These are phyloP conservation scores for Petrosia ficiformis DNA, from an alignment of 37 sponge, comb jelly and placozoan genomes.

Conservation along the genomic window DNA sequence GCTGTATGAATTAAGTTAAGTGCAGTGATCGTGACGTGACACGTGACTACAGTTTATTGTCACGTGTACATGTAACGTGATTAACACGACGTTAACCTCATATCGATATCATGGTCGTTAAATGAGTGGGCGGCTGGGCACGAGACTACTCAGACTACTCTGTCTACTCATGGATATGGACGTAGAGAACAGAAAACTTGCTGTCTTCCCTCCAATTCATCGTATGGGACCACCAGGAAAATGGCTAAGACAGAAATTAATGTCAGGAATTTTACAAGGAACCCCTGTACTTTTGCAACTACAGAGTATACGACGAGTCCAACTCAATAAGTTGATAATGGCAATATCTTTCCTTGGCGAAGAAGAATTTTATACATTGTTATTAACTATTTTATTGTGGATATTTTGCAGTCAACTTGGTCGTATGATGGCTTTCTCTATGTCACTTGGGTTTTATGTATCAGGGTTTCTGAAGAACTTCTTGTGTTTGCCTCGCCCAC, in stretches of 20 bases:
- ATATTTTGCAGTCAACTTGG: constrained; percentile 36
- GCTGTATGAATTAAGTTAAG: no score
- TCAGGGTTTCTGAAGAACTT: constrained; percentile 50
- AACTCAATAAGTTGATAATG: constrained; percentile 16
- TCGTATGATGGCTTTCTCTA: constrained; percentile 21
- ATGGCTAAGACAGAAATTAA: constrained; percentile 22
- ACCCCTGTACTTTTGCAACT: constrained; percentile 36
- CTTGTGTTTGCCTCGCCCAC: constrained; percentile 60
- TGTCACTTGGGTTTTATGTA: constrained; percentile 50
- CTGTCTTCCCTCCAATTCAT: constrained; percentile 52
- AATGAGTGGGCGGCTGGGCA: no score
- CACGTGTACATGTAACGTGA: no score
- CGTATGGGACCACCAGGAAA: constrained; percentile 34
- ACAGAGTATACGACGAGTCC: constrained; percentile 30
- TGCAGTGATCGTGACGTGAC: no score
- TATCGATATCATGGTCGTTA: no score
- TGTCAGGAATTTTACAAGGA: constrained; percentile 33
- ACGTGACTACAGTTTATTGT: no score
- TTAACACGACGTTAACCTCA: no score
- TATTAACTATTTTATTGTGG: constrained; percentile 45
- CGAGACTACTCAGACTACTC: no score
- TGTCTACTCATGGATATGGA: no score
- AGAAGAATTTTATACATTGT: constrained; percentile 63
- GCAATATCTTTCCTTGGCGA: constrained; percentile 30
- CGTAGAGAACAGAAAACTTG: no score